Base-by-base conservation (phyloP, 2,797 vertebrate genomes). In the Threskiornis aethiopicus region DNA sequence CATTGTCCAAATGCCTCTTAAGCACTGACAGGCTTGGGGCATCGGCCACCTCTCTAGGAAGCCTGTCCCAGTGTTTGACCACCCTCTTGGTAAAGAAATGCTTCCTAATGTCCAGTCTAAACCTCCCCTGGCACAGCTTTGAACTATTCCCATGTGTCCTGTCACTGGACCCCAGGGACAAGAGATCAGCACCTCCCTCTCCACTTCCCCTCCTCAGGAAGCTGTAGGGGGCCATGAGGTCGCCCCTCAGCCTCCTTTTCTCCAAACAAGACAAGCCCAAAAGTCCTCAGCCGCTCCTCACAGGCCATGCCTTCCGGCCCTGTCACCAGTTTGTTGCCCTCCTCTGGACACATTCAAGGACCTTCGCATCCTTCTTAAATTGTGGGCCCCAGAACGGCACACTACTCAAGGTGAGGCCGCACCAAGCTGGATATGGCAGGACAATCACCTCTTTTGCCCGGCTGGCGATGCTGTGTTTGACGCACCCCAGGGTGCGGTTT, bases 121-220 rank as follows among this genome's bases (percentile, higher is more conserved):
- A 25, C 57, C n/a, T 79, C 18, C 14, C 13, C 16, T 13, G 10
- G 22, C 3, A 8, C 35, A 54, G 8, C 21, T 90, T 58, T 46
- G 33, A 35, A 35, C 8, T 9, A 21, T 76, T 76, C 18, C n/a
- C n/a, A 16, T 0, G 0, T 1, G 0, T 35, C 51, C n/a, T 67
- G 4, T n/a, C 17, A n/a, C 47, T 11, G 9, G 20, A 44, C 59
- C 4, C 24, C 22, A 22, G 14, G 16, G 3, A 78, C 41, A 77
- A 77, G 14, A 49, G 35, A 10, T 52, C 54, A 55, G 20, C 46
- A 29, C 7, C 15, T 51, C 8, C 10, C 24, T 58, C 19, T 58
- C 5, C 10, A 9, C 5, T 2, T 76, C 5, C 6, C 2, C 11
- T 52, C 31, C 17, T 65, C 51, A 57, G 42, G 54, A 84, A 91